Conservation (phyloP, 2,113 vertebrate genomes). For the Saccopteryx leptura region DNA sequence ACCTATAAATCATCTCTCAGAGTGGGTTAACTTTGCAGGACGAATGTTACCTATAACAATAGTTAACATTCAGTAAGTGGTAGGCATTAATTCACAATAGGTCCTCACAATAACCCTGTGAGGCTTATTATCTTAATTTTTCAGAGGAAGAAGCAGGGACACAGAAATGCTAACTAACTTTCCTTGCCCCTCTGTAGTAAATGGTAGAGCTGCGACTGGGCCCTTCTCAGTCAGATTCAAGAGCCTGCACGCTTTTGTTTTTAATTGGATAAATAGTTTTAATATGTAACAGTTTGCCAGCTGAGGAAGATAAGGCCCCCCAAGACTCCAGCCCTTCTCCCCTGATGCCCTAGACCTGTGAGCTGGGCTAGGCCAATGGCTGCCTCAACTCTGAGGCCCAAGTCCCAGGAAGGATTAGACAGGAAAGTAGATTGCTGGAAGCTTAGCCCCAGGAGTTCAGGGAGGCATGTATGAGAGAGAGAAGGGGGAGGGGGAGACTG, state of each 20-base stretch:
- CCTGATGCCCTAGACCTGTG: too few relatives aligned
- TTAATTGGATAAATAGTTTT: too few relatives aligned
- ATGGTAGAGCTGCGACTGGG: background rate
- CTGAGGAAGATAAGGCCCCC: too few relatives aligned
- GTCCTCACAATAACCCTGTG: background rate
- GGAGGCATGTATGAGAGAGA: background rate
- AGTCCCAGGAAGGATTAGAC: too few relatives aligned
- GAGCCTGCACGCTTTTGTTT: background rate
- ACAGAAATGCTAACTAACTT: background rate
- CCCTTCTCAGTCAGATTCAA: background rate
- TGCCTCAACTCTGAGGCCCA: too few relatives aligned
- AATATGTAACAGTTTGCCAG: too few relatives aligned
- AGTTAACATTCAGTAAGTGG: background rate
- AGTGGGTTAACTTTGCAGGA: background rate
- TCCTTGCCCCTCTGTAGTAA: background rate
- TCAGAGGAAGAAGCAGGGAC: slow-evolving; percentile 1
- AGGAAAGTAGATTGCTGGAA: too few relatives aligned
- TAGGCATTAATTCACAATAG: background rate
- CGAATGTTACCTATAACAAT: background rate
- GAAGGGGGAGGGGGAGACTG: background rate
- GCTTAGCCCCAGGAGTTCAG: too few relatives aligned
- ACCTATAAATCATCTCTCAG: slow-evolving; percentile 8
- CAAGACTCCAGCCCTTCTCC: too few relatives aligned
- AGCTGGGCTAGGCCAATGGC: too few relatives aligned
- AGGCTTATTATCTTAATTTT: background rate